Evolutionary conservation across 2,113 vertebrate genomes (phyloP).

Genomic region (Strix aluco): DNA sequence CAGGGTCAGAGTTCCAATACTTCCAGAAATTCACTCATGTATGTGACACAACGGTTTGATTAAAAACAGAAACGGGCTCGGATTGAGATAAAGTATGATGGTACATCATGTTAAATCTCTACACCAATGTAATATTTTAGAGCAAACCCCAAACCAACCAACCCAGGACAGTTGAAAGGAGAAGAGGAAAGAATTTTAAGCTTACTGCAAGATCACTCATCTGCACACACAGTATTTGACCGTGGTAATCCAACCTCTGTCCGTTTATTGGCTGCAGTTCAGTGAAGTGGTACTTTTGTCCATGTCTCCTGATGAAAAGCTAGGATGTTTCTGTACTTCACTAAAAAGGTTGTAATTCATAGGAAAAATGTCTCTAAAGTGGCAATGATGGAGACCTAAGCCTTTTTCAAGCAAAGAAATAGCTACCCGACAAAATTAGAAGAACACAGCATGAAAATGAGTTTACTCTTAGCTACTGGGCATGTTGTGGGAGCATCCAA

Average conservation of each 20-base stretch:
- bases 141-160: background rate
- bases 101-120: background rate
- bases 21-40: background rate
- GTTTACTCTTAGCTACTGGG: background rate
- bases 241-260: background rate
- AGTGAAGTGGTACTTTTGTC: background rate
- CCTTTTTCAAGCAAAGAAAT: background rate
- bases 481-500: background rate
- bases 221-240: background rate
- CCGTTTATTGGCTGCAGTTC: background rate
- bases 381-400: background rate
- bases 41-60: background rate
- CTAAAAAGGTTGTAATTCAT: background rate
- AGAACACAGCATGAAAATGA: background rate
- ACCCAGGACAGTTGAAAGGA: background rate
- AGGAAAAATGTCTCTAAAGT: background rate
- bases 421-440: background rate
- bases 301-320: background rate
- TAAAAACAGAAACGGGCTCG: background rate
- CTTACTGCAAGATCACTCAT: background rate
- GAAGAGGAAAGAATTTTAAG: background rate
- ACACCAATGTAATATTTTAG: background rate
- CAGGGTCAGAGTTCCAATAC: background rate
- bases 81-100: conserved; percentile 13
- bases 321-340: background rate